Percentiles rank a stretch among this genome's conserved stretches.
Evolutionary conservation across 2,113 vertebrate genomes (phyloP).

Genomic region (Hypanus sabinus): DNA sequence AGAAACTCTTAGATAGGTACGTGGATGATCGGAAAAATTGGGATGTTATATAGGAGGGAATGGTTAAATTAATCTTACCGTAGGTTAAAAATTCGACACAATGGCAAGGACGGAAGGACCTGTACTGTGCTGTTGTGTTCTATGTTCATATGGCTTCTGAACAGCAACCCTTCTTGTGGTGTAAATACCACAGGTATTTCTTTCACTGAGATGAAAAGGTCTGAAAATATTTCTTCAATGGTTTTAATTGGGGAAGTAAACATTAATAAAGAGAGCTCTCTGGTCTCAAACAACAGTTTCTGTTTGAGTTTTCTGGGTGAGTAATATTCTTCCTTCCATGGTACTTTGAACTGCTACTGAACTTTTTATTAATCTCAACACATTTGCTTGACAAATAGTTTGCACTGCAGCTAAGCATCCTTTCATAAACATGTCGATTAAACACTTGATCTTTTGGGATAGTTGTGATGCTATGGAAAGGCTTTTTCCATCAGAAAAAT

Average conservation of each 20-base stretch:
- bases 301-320: not conserved
- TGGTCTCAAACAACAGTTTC: conserved; percentile 14
- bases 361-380: not conserved
- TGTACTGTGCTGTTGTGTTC: too few relatives aligned
- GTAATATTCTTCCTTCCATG: not conserved
- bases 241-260: not conserved
- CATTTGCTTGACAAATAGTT: not conserved
- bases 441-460: not conserved
- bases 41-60: too few relatives aligned
- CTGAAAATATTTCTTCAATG: not conserved
- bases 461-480: not conserved
- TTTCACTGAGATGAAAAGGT: not conserved
- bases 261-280: not conserved
- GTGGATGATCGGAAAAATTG: too few relatives aligned
- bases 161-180: not conserved
- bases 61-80: too few relatives aligned
- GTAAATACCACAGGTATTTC: not conserved
- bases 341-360: not conserved
- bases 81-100: too few relatives aligned
- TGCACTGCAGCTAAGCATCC: not conserved
- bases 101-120: too few relatives aligned
- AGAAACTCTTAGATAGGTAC: too few relatives aligned
- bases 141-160: not conserved
- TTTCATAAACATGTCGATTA: conserved; percentile 10
- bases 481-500: not conserved